Base-by-base conservation (phyloP, 2,113 vertebrate species). In the Gadus chalcogrammus region DNA sequence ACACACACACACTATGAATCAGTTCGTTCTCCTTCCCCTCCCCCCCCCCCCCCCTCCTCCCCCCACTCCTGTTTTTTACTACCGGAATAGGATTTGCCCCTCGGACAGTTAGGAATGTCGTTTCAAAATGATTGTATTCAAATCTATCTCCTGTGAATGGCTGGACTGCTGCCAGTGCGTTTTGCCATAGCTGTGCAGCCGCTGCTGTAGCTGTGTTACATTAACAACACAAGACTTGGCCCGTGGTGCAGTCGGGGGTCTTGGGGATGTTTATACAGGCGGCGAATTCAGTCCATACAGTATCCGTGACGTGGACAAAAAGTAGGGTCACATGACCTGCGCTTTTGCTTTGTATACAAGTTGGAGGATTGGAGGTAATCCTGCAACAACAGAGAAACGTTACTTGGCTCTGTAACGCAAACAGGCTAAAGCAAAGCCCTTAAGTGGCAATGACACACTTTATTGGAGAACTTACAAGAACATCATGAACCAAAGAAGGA, bases 261-360 rank as follows among this genome's bases (percentile, higher is more conserved):
- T 85, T 48, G 20, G 79, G 75, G 75, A 83, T 88, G 85, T 89
- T 89, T 88, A 82, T 84, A 73, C 78, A 87, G 82, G 4, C 72
- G 53, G 81, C 84, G 84, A 86, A 83, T 15, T 66, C 73, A 80
- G 71, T 82, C 87, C 86, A 84, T 88, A 79, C 83, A 89, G 79
- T 85, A 89, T 87, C 87, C 84, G 87, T 84, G 78, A 86, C 66
- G 78, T 69, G 84, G 86, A 82, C 84, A 85, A 77, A 85, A 90
- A 88, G 11, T 12, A 88, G 87, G 83, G 79, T 79, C 82, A 48
- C 42, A 76, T 67, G 78, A 66, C 75, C 77, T 79, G 83, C 75
- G 78, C 87, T 86, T 72, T 80, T 56, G 72, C 75, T 70, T 68
- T 67, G 80, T 65, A 80, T 74, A 66, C 71, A 35, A 35, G 4